Evolutionary conservation across 2,113 vertebrate species (phyloP), one percentile per base, ranked within the genome.

Genomic region (Lota lota): DNA sequence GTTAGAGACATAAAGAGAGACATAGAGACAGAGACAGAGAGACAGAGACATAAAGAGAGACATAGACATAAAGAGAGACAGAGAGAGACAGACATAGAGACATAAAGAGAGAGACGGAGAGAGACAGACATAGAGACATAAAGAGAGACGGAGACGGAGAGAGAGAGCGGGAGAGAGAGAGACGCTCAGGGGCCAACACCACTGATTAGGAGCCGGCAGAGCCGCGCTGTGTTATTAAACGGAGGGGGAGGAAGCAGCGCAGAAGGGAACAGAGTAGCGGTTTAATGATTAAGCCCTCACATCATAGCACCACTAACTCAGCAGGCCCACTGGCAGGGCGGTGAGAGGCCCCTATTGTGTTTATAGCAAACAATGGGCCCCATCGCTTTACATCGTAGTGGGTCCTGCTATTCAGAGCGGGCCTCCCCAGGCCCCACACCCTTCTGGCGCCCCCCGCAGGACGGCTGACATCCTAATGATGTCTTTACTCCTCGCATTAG

Each of bases 261-360:
- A 61, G 70, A 22, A 73, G 63, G 74, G 68, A 79, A 74, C 40
- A 64, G 74, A 76, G 65, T 21, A 20, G 72, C 36, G 22, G 71
- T 82, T 79, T 20, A 63, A 51, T 53, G 50, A 64, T 74, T 59
- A n/a, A 59, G 64, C 17, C 19, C 67, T 71, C 20, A 76, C 64
- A 60, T 75, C 73, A 73, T 67, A 15, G 47, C 22, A 58, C 63
- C 51, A 69, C 70, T 40, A 47, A 77, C 54, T 70, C 33, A 47
- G 36, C 78, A 68, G 50, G 20, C 61, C 60, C 67, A 67, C 67
- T 36, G 16, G 16, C 71, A 12, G 40, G 60, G 63, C 61, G 79
- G 79, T 73, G 54, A 83, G 72, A 24, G 76, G 68, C 56, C 40
- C 28, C 62, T 66, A 79, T 85, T 88, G 73, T 85, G 63, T 84